These are phyloP conservation scores for Eilema griseolum DNA, from an alignment of 2,888 invertebrate species.

Conservation along the genomic window DNA sequence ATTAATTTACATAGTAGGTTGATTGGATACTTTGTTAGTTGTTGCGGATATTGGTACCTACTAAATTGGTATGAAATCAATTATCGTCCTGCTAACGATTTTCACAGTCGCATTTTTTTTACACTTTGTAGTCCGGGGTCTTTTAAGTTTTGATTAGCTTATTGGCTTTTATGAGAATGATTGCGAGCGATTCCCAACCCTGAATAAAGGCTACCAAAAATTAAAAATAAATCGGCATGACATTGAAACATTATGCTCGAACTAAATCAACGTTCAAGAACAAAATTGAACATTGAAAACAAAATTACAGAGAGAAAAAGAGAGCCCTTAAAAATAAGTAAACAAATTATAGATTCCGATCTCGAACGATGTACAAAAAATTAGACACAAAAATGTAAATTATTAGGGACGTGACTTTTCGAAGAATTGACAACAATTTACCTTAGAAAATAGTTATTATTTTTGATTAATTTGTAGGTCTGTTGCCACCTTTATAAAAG, in stretches of 20 bases:
- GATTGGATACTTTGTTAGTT: not conserved
- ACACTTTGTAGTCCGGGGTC: too few species aligned
- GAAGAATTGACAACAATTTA: not conserved
- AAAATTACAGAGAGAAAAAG: not conserved
- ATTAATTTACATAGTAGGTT: not conserved
- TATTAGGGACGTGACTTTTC: not conserved
- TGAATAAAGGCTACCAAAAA: too few species aligned
- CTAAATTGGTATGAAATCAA: too few species aligned
- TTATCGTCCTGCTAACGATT: too few species aligned
- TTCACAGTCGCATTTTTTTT: too few species aligned
- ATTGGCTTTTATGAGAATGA: too few species aligned
- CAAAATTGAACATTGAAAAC: not conserved
- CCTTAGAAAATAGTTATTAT: not conserved
- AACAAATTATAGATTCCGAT: not conserved
- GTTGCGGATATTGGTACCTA: too few species aligned
- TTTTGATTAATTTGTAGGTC: not conserved
- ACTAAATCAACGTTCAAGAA: too few species aligned
- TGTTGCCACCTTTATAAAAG: slow-evolving; percentile 20
- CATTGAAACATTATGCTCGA: too few species aligned
- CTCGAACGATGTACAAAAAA: not conserved
- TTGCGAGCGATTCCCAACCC: too few species aligned
- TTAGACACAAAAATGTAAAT: not conserved
- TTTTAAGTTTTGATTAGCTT: too few species aligned
- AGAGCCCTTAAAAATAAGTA: slow-evolving; percentile 3
- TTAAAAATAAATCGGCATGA: too few species aligned